Evolutionary conservation across 2,797 vertebrate genomes (phyloP).

Genomic region (Anabacerthia variegaticeps): DNA sequence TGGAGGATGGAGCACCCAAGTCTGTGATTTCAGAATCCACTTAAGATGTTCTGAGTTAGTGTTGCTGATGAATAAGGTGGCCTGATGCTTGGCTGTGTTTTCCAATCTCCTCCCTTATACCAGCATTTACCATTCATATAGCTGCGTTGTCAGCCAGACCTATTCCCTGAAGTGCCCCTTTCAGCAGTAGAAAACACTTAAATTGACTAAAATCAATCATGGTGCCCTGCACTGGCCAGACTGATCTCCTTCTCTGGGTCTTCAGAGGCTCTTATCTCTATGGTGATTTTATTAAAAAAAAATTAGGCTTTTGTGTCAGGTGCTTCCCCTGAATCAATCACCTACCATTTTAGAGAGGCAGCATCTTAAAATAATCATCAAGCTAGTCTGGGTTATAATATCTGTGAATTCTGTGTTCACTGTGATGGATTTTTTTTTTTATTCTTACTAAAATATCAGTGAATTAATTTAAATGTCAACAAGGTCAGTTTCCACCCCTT

Average conservation of each 20-base stretch:
- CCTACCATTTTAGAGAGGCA: neutral
- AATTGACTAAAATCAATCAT: neutral
- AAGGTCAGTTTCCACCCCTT: neutral
- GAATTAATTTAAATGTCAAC: neutral
- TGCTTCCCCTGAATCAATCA: neutral
- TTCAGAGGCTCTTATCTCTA: neutral
- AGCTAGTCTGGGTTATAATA: neutral
- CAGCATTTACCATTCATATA: neutral
- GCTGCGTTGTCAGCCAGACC: neutral
- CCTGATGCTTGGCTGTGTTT: neutral
- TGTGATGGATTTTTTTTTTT: neutral
- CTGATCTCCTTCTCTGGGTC: neutral
- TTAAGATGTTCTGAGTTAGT: neutral
- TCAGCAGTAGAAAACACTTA: neutral
- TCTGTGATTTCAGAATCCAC: neutral
- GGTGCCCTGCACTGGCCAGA: neutral
- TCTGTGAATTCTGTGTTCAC: neutral
- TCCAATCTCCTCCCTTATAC: neutral
- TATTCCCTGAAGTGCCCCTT: neutral
- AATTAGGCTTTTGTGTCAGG: neutral
- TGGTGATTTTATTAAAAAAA: neutral
- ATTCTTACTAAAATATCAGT: neutral
- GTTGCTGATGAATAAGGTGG: neutral
- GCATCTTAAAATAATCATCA: neutral
- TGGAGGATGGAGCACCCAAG: neutral